phyloP scores from a whole-genome alignment of 2,797 vertebrate species.

The Anniella stebbinsi region DNA sequence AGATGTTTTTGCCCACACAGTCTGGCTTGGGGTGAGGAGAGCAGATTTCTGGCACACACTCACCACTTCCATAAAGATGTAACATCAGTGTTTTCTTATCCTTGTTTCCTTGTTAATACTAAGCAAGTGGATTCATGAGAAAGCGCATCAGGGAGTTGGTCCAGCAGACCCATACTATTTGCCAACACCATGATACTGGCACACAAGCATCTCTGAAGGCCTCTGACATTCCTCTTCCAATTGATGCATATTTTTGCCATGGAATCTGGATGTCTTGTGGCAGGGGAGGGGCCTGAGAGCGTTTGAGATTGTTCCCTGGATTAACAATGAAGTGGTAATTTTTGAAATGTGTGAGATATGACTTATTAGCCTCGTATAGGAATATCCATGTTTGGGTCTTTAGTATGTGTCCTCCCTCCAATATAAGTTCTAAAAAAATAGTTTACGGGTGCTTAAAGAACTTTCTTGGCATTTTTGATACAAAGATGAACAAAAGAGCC shows the following conservation, averaged over 20 bases:
- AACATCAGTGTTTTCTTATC: neutral
- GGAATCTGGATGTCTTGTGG: neutral
- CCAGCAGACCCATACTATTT: conserved; percentile 8
- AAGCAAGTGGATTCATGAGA: neutral
- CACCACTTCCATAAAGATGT: neutral
- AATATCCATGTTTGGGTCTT: too few species aligned
- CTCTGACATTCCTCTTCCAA: neutral
- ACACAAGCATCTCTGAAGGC: neutral
- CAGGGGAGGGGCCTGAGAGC: neutral
- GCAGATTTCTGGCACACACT: neutral
- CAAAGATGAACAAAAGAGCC: too few species aligned
- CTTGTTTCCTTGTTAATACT: neutral
- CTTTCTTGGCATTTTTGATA: too few species aligned
- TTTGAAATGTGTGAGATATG: too few species aligned
- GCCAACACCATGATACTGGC: neutral
- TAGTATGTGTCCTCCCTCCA: too few species aligned
- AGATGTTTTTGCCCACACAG: conserved; percentile 18
- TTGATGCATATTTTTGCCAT: neutral
- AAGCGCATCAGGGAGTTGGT: neutral
- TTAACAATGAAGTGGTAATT: neutral
- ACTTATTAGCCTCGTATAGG: too few species aligned
- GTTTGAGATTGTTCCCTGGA: neutral
- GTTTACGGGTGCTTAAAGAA: too few species aligned
- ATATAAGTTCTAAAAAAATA: too few species aligned
- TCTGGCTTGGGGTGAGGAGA: neutral